Evolutionary conservation across 2,797 vertebrate species (phyloP).

Genomic region (Natrix natrix): DNA sequence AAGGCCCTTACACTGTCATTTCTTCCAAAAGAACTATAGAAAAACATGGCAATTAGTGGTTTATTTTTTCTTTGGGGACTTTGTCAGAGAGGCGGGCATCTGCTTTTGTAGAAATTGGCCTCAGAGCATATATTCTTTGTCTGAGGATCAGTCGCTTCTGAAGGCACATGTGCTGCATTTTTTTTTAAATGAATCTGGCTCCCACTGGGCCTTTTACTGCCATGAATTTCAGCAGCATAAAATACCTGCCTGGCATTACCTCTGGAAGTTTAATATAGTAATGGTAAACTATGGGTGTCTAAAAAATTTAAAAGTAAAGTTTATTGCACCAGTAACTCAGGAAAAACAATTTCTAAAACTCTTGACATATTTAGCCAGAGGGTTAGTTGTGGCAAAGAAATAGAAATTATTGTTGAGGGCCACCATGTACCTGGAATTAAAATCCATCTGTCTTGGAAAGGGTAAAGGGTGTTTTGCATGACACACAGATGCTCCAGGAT

Average conservation of each 20-base stretch:
- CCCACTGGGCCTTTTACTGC: slow-evolving; percentile 56
- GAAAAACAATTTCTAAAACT: slow-evolving; percentile 78
- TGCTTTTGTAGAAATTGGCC: slow-evolving; percentile 23
- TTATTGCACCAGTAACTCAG: slow-evolving; percentile 77
- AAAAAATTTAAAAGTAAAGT: slow-evolving; percentile 75
- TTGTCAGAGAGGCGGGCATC: slow-evolving; percentile 14
- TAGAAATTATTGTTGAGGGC: slow-evolving; percentile 74
- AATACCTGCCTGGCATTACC: slow-evolving; percentile 67
- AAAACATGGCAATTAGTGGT: slow-evolving; percentile 19
- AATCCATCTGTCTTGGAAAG: slow-evolving; percentile 71
- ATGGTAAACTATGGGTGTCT: slow-evolving; percentile 73
- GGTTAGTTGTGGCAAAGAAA: slow-evolving; percentile 67
- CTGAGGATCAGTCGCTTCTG: slow-evolving; percentile 32
- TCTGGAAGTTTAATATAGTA: slow-evolving; percentile 73
- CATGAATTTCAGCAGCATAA: slow-evolving; percentile 65
- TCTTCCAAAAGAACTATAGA: neutral
- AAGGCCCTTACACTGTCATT: neutral
- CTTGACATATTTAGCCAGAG: slow-evolving; percentile 74
- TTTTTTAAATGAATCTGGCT: slow-evolving; percentile 63
- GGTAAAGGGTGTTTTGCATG: slow-evolving; percentile 55
- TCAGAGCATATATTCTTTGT: slow-evolving; percentile 32
- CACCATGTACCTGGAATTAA: slow-evolving; percentile 70
- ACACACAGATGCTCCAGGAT: slow-evolving; percentile 55
- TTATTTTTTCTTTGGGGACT: slow-evolving; percentile 4
- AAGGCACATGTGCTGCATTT: slow-evolving; percentile 45